phyloP scores from a whole-genome alignment of 2,113 vertebrate species.

The Lethenteron camtschaticum region DNA sequence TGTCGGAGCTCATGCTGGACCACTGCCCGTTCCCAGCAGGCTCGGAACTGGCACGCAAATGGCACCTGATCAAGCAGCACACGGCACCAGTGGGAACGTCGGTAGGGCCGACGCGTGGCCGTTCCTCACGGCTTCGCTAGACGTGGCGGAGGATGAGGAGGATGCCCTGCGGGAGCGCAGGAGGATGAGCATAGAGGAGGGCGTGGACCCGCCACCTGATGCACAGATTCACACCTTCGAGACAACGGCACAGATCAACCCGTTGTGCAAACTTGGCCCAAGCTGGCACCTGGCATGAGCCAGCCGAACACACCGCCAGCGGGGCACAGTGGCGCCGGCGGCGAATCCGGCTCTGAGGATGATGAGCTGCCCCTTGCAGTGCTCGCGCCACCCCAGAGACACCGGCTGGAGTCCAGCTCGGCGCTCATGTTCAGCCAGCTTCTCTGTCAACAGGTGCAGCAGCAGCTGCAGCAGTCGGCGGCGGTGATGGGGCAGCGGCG shows the following conservation, averaged over 20 bases:
- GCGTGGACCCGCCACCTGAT: constrained; percentile 88
- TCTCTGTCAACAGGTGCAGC: too few relatives aligned
- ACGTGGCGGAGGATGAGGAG: constrained; percentile 53
- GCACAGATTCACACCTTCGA: constrained; percentile 97
- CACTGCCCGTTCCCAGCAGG: constrained; percentile 90
- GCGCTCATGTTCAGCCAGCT: too few relatives aligned
- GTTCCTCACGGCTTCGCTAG: constrained; percentile 12
- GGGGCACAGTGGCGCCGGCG: neutral
- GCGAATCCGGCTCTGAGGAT: constrained; percentile 27
- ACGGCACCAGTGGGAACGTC: constrained; percentile 44
- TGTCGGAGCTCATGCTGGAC: constrained; percentile 95
- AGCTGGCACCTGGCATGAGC: constrained; percentile 64
- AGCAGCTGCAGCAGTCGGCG: constrained; percentile 16
- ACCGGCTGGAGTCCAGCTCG: too few relatives aligned
- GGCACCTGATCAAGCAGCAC: constrained; percentile 96
- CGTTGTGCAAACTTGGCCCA: constrained; percentile 93
- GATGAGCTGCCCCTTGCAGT: constrained; percentile 18
- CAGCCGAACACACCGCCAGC: constrained; percentile 31
- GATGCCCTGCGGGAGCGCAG: constrained; percentile 72
- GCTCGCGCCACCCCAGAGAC: too few relatives aligned
- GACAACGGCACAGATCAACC: constrained; percentile 68
- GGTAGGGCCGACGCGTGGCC: constrained; percentile 39
- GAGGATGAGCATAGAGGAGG: constrained; percentile 88
- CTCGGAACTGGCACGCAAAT: constrained; percentile 87
- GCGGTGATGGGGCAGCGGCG: too few relatives aligned